A percentile compares a stretch with the other conserved stretches of the same genome.
phyloP scores from a whole-genome alignment of 2,113 vertebrate species.

The Circaetus cinerascens region DNA sequence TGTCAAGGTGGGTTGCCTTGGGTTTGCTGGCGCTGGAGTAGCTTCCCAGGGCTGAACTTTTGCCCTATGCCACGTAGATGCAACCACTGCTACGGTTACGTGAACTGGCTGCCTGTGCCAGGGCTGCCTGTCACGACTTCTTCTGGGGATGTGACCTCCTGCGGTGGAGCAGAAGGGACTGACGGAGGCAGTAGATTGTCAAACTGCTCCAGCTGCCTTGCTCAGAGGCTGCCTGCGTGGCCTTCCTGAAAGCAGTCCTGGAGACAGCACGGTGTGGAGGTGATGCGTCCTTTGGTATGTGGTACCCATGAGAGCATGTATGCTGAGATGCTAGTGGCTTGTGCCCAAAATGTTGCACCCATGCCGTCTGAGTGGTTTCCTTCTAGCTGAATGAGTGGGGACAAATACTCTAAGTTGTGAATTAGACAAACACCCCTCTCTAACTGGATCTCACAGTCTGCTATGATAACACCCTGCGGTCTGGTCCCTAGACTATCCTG shows the following conservation, averaged over 20 bases:
- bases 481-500: not conserved
- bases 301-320: not conserved
- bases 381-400: not conserved
- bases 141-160: not conserved
- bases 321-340: accelerated
- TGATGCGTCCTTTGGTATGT: not conserved
- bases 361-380: not conserved
- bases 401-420: not conserved
- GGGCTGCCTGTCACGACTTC: not conserved
- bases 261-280: accelerated
- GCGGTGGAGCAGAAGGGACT: accelerated
- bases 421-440: not conserved
- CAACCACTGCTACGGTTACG: not conserved
- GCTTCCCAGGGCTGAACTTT: not conserved
- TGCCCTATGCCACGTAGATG: not conserved
- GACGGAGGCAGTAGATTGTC: not conserved
- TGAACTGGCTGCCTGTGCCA: not conserved
- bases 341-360: not conserved
- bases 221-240: not conserved
- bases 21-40: not conserved
- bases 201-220: not conserved
- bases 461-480: not conserved
- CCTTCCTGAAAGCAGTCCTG: not conserved
- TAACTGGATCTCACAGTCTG: not conserved
- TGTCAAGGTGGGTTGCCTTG: not conserved